Evolutionary conservation across 2,888 invertebrate genomes (phyloP).

Genomic region (Drosophila lacicola): DNA sequence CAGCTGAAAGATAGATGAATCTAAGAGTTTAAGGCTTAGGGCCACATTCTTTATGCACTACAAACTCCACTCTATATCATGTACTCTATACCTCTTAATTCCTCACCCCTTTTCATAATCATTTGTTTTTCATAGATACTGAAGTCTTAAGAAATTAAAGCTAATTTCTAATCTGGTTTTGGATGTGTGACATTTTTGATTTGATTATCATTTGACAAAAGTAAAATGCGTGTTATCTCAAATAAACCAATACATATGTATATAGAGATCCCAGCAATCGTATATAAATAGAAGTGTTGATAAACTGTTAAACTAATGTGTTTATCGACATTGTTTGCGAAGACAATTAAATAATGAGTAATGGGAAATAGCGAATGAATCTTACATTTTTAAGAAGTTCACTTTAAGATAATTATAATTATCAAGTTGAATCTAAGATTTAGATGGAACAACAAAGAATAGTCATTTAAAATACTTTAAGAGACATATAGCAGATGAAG

Average conservation of each 20-base stretch:
- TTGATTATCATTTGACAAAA: conserved; percentile 5
- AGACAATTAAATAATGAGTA: conserved; percentile 12
- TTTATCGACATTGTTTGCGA: conserved; percentile 17
- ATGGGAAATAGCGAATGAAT: conserved; percentile 3
- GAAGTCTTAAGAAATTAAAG: neutral
- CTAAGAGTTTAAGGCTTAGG: too few species aligned
- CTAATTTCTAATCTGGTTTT: neutral
- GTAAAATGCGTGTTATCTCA: neutral
- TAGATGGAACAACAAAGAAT: neutral
- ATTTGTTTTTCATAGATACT: neutral
- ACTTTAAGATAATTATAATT: conserved; percentile 1
- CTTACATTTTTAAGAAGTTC: neutral
- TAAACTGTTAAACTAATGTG: conserved; percentile 1
- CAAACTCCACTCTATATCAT: too few species aligned
- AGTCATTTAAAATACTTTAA: neutral
- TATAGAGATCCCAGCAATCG: neutral
- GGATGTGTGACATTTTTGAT: neutral
- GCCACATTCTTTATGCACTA: too few species aligned
- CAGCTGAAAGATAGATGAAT: too few species aligned
- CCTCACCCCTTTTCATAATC: too few species aligned
- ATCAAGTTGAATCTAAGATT: neutral
- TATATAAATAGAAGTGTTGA: conserved; percentile 24
- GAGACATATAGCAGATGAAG: neutral
- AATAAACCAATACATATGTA: neutral
- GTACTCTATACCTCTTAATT: too few species aligned